Base-by-base conservation (phyloP, 2,888 invertebrate genomes). In the Harmothoe impar region DNA sequence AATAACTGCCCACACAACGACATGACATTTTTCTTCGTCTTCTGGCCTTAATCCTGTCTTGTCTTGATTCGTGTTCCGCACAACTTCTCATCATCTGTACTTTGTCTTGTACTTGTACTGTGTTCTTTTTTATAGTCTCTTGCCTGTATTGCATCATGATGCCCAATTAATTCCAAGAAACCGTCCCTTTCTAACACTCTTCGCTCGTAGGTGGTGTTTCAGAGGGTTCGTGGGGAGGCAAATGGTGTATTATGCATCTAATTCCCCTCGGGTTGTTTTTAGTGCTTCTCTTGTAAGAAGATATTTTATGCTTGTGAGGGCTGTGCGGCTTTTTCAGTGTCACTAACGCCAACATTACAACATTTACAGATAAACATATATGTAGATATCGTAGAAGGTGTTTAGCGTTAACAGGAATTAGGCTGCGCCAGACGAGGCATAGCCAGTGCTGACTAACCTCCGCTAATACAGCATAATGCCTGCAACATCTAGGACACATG, bases 261-360 rank as follows among this genome's bases (percentile, higher is more conserved):
- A 5, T 17, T 81, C 81, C 81, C 81, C 33, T 33, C 35, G 33
- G 20, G 15, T 72, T 72, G 29, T 72, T 72, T n/a, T 72, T 72
- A 72, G 72, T 62, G 77, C 5, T 17, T 17, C 29, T 77, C 0
- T 81, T 43, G 10, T 77, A 77, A 23, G 20, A 72, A 29, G 31
- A 81, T 81, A 35, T 81, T 0, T 33, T 33, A 5, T 25, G 81
- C 81, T 23, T 43, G 81, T 43, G 35, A 43, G 33, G 81, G 35
- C 81, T 43, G 81, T 81, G 81, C 35, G 25, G 77, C 77, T 77
- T 77, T 77, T 62, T 72, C 31, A 29, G 15, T 81, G 35, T 81
- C 23, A 81, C 81, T 81, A 81, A 81, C 81, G 81, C 81, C 43
- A 35, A 81, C 81, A 81, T 81, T 81, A 35, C 81, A 81, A 81